These are phyloP conservation scores for Pegoplata infirma DNA, from an alignment of 2,888 invertebrate genomes.

Conservation along the genomic window DNA sequence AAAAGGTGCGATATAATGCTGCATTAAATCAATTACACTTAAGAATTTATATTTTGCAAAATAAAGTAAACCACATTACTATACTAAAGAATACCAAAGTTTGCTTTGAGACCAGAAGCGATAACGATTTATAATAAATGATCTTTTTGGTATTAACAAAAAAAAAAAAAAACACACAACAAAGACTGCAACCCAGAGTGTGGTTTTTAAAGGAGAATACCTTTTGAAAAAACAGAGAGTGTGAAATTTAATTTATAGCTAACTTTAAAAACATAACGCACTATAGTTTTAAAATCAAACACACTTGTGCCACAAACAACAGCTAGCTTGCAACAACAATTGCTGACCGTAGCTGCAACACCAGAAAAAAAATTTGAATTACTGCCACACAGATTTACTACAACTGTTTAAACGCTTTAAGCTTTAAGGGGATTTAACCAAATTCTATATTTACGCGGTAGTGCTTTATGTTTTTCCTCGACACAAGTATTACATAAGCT, in stretches of 20 bases:
- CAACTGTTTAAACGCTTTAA: conserved; percentile 57
- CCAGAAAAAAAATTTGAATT: conserved; percentile 58
- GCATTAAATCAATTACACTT: conserved; percentile 64
- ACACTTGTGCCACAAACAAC: background rate
- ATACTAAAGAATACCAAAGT: no score
- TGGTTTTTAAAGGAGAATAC: conserved; percentile 13
- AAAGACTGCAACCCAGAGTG: conserved; percentile 10
- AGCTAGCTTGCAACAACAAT: conserved; percentile 19
- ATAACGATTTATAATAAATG: conserved; percentile 76
- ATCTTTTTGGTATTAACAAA: conserved; percentile 60
- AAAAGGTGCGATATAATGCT: conserved; percentile 59
- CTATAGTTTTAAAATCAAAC: conserved; percentile 45
- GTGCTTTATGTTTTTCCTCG: conserved; percentile 46
- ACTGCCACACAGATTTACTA: conserved; percentile 52
- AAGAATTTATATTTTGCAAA: conserved; percentile 13
- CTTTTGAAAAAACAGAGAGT: conserved; percentile 59
- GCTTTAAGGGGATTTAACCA: conserved; percentile 12
- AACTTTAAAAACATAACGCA: conserved; percentile 39
- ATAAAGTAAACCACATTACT: no score
- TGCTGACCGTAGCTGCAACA: background rate
- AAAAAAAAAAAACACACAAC: conserved; percentile 40
- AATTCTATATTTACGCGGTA: conserved; percentile 51
- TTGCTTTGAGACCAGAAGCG: conserved; percentile 73
- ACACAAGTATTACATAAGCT: conserved; percentile 44
- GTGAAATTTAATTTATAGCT: conserved; percentile 72